Evolutionary conservation across 2,113 vertebrate species (phyloP), one percentile per base, ranked within the genome.

Genomic region (Rhadina sibilatrix): DNA sequence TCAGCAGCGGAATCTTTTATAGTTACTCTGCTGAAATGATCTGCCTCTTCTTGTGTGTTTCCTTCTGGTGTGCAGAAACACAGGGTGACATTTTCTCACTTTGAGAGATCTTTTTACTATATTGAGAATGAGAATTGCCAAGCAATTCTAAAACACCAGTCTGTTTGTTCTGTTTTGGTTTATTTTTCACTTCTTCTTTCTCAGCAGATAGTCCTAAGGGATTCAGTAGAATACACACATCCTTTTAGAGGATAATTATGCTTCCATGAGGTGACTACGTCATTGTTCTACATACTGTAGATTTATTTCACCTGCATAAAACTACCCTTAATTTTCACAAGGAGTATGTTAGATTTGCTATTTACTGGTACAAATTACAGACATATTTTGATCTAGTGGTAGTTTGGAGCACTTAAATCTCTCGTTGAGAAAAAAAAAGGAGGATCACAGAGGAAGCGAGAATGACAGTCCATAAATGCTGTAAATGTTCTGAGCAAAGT

Each of bases 381-480:
- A 63, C 11, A 57, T 56, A 76, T 84, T 91, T 91, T 84, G 18
- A 68, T 10, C 6, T 38, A 89, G n/a, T 56, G 40, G 20, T 54
- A 79, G 16, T 44, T 64, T 37, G 22, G 25, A 60, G 37, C n/a
- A 53, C 11, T 46, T 71, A 70, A 78, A 89, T 16, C 5, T 2
- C 65, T 65, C 72, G 66, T 33, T 1, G 3, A 83, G 59, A 82
- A 31, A 15, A 31, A 15, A 87, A 91, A 71, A 20, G 16, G 6
- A 87, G 24, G 21, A 68, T 53, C 13, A 60, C 22, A 64, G 31
- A 77, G 5, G 23, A 53, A 68, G 42, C 7, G 76, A 57, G 57
- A 89, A 66, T 61, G 88, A 46, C 30, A 49, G n/a, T 57, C 65
- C 57, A 50, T 78, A 94, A 94, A 79, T 35, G 33, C 25, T 57